A percentile compares a stretch with the other conserved stretches of the same genome.
phyloP scores from a whole-genome alignment of 2,888 invertebrate species.

The Xylota sylvarum region DNA sequence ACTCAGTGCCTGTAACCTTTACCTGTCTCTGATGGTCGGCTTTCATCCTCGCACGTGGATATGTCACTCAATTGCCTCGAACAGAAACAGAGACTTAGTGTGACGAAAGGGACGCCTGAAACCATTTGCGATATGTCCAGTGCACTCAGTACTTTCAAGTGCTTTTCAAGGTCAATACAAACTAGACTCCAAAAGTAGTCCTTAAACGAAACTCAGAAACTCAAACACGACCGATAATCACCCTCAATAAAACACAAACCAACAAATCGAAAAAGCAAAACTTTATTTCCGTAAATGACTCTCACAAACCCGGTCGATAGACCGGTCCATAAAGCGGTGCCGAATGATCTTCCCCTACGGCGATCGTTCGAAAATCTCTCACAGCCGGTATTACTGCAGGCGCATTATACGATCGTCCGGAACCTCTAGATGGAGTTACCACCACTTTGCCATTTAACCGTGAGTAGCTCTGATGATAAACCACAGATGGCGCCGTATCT shows the following conservation, averaged over 20 bases:
- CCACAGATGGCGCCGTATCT: constrained; percentile 70
- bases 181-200: not conserved
- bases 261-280: not conserved
- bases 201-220: not conserved
- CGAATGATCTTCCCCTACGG: constrained; percentile 48
- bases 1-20: too few relatives aligned
- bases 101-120: too few relatives aligned
- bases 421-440: constrained; percentile 65
- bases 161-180: not conserved
- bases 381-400: constrained; percentile 72
- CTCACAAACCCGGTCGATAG: constrained; percentile 64
- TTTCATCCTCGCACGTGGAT: too few relatives aligned
- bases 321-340: constrained; percentile 64
- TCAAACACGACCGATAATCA: not conserved
- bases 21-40: too few relatives aligned
- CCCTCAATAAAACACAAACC: not conserved
- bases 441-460: constrained; percentile 68
- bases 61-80: too few relatives aligned
- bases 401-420: constrained; percentile 67
- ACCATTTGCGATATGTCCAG: too few relatives aligned
- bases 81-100: too few relatives aligned
- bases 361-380: constrained; percentile 63
- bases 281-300: constrained; percentile 23
- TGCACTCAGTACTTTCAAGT: too few relatives aligned
- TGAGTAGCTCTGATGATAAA: constrained; percentile 71